These are phyloP conservation scores for Popillia japonica DNA, from an alignment of 1,140 invertebrate genomes.

Conservation along the genomic window DNA sequence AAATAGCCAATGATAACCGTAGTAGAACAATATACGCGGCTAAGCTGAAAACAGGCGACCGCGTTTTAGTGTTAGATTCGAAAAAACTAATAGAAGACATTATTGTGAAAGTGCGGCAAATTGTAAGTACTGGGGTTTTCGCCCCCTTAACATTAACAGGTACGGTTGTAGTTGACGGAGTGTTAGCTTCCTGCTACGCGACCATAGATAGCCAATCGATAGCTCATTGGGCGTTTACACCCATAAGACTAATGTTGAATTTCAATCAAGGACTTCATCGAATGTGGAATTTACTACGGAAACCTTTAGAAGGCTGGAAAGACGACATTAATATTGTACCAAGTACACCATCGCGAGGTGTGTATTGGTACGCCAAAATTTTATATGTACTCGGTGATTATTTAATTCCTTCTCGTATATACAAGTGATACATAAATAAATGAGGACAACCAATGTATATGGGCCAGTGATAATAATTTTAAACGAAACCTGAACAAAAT, in stretches of 20 bases:
- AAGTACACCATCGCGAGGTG: slow-evolving; percentile 62
- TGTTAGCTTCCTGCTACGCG: slow-evolving; percentile 95
- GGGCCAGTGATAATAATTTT: slow-evolving; percentile 37
- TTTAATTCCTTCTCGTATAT: slow-evolving; percentile 66
- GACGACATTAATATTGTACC: slow-evolving; percentile 45
- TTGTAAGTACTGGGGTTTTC: slow-evolving; percentile 76
- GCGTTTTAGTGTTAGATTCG: slow-evolving; percentile 63
- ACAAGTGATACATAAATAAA: slow-evolving; percentile 21
- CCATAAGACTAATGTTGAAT: slow-evolving; percentile 71
- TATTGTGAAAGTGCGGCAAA: slow-evolving; percentile 69
- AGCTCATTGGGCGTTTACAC: slow-evolving; percentile 85
- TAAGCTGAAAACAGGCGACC: slow-evolving; percentile 63
- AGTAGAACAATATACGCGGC: slow-evolving; percentile 68
- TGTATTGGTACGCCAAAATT: slow-evolving; percentile 87
- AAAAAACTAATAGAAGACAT: slow-evolving; percentile 66
- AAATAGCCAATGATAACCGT: slow-evolving; percentile 57
- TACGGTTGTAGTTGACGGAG: slow-evolving; percentile 88
- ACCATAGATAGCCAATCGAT: slow-evolving; percentile 83
- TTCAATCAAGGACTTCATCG: slow-evolving; percentile 56
- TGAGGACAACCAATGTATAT: background rate
- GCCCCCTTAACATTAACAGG: slow-evolving; percentile 90
- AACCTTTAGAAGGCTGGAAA: slow-evolving; percentile 49
- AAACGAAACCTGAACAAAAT: background rate
- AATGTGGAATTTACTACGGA: slow-evolving; percentile 57
- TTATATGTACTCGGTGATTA: slow-evolving; percentile 77